Evolutionary conservation across 2,797 vertebrate species (phyloP).

Genomic region (Myotis vivesi): DNA sequence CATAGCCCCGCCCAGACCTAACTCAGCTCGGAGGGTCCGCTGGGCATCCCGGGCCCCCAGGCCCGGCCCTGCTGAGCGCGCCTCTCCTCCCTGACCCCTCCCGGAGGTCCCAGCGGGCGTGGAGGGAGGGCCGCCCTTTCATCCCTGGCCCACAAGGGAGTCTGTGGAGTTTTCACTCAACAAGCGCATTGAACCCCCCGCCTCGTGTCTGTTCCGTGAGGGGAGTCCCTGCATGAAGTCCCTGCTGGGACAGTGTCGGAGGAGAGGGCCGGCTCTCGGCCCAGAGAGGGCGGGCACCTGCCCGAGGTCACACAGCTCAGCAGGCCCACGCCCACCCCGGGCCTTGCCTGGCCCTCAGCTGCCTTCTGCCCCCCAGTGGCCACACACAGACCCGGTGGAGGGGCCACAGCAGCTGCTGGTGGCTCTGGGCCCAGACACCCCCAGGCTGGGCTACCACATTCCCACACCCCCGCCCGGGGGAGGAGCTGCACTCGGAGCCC

Average conservation of each 20-base stretch:
- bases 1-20: neutral
- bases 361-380: neutral
- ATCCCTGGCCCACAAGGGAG: neutral
- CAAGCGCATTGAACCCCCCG: neutral
- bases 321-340: accelerated
- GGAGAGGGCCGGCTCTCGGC: neutral
- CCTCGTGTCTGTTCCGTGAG: accelerated
- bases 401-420: neutral
- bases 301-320: neutral
- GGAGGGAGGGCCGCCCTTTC: neutral
- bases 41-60: neutral
- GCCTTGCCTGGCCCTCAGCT: neutral
- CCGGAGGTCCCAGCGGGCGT: too few relatives aligned
- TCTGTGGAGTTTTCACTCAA: neutral
- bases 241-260: accelerated
- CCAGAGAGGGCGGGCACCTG: neutral
- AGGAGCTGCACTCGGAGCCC: neutral
- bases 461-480: accelerated
- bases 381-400: neutral
- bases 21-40: neutral
- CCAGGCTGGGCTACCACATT: accelerated
- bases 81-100: neutral
- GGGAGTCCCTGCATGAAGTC: neutral
- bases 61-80: too few relatives aligned
- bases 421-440: neutral